Percentiles rank a stretch among this genome's conserved stretches.
These are phyloP conservation scores for Protodeltote pygarga DNA, from an alignment of 2,888 invertebrate genomes.

Conservation along the genomic window DNA sequence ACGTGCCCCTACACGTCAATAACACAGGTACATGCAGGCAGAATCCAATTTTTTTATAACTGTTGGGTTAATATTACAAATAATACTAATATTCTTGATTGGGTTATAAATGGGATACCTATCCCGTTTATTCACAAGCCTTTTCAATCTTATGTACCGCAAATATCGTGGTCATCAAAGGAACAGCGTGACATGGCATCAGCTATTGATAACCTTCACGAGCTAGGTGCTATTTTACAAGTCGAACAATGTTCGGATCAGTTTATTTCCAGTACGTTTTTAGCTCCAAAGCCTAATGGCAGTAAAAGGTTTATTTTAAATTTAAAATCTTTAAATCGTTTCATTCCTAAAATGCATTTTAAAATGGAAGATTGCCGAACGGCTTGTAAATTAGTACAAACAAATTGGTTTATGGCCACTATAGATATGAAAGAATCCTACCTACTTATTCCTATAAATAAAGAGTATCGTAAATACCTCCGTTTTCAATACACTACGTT, in stretches of 20 bases:
- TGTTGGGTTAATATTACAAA: constrained; percentile 31
- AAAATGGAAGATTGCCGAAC: constrained; percentile 45
- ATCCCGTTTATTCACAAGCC: too few relatives aligned
- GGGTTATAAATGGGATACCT: constrained; percentile 21
- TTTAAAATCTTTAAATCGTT: constrained; percentile 38
- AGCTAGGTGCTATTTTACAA: constrained; percentile 31
- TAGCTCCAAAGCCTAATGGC: constrained; percentile 34
- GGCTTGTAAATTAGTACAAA: constrained; percentile 19
- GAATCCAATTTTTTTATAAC: constrained; percentile 32
- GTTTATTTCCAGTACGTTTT: constrained; percentile 35
- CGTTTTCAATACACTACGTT: constrained; percentile 35
- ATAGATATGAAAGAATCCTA: constrained; percentile 43
- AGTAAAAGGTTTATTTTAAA: constrained; percentile 38
- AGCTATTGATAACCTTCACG: constrained; percentile 30
- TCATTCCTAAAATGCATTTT: constrained; percentile 29
- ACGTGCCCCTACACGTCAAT: background rate
- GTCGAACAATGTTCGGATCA: constrained; percentile 13
- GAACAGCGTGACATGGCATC: constrained; percentile 8
- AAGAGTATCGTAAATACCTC: constrained; percentile 25
- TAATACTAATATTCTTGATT: constrained; percentile 21
- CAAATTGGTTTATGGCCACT: constrained; percentile 25
- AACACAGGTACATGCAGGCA: constrained; percentile 20
- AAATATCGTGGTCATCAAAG: too few relatives aligned
- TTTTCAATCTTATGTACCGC: too few relatives aligned
- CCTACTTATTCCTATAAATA: constrained; percentile 27